Evolutionary conservation across 2,888 invertebrate genomes (phyloP).

Genomic region (Meliscaeva auricollis): DNA sequence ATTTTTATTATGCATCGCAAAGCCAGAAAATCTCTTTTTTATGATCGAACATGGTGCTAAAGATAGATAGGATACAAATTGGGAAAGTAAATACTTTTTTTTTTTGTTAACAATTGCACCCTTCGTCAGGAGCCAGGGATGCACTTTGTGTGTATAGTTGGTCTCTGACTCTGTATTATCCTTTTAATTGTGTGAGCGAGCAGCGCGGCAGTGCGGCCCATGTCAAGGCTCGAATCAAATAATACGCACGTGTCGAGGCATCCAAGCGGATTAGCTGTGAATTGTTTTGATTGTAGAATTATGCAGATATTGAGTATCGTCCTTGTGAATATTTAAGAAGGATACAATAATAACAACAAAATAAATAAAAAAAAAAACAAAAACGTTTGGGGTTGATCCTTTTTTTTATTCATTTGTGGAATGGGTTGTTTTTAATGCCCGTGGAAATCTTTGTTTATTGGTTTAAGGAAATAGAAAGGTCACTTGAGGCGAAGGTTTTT

Average conservation of each 20-base stretch:
- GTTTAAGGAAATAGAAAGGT: slow-evolving; percentile 46
- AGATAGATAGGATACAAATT: slow-evolving; percentile 55
- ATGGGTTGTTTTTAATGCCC: slow-evolving; percentile 9
- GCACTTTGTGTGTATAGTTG: slow-evolving; percentile 4
- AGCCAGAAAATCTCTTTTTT: slow-evolving; percentile 51
- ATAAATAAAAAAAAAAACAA: slow-evolving; percentile 15
- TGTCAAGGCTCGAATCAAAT: slow-evolving; percentile 43
- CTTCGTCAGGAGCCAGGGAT: slow-evolving; percentile 7
- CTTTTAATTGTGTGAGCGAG: slow-evolving; percentile 59
- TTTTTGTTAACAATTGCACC: slow-evolving; percentile 30
- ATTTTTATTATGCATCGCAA: slow-evolving; percentile 40
- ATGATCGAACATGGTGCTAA: slow-evolving; percentile 28
- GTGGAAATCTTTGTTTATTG: slow-evolving; percentile 60
- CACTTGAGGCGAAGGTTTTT: slow-evolving; percentile 47
- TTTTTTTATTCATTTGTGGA: neutral
- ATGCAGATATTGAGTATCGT: slow-evolving; percentile 64
- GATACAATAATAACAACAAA: slow-evolving; percentile 28
- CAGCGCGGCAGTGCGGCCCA: slow-evolving; percentile 14
- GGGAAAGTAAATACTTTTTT: slow-evolving; percentile 4
- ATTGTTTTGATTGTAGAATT: slow-evolving; percentile 74
- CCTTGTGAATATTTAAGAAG: slow-evolving; percentile 23
- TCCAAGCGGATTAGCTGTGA: slow-evolving; percentile 69
- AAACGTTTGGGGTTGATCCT: slow-evolving; percentile 14
- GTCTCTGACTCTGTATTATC: slow-evolving; percentile 55
- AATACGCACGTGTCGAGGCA: slow-evolving; percentile 70